A percentile compares a stretch with the other conserved stretches of the same genome.
These are phyloP conservation scores for Dreissena polymorpha DNA, from an alignment of 1,140 invertebrate species.

Conservation along the genomic window DNA sequence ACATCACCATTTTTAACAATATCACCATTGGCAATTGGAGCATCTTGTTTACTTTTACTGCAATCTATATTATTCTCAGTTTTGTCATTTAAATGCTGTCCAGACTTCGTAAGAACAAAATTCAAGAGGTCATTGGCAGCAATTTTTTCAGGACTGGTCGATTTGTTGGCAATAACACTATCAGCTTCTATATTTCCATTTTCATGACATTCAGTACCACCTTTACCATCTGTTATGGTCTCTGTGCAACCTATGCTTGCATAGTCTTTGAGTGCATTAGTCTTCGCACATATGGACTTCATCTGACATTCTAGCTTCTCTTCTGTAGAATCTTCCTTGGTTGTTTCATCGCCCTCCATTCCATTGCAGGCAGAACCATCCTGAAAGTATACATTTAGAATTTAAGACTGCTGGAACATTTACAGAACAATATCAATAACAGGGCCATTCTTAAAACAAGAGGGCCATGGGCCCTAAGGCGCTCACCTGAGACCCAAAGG, in stretches of 20 bases:
- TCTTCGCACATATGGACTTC: not conserved
- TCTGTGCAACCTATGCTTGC: not conserved
- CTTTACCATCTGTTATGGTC: not conserved
- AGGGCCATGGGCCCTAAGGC: too few species aligned
- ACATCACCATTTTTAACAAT: too few species aligned
- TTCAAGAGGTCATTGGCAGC: not conserved
- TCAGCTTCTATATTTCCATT: not conserved
- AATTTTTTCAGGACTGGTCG: not conserved
- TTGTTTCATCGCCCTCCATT: not conserved
- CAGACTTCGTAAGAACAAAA: not conserved
- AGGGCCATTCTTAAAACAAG: too few species aligned
- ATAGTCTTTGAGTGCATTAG: not conserved
- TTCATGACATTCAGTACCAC: not conserved
- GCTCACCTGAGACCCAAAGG: too few species aligned
- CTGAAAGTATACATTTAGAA: too few species aligned
- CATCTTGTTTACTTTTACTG: too few species aligned
- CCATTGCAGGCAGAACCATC: slow-evolving; percentile 6
- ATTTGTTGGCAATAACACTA: not conserved
- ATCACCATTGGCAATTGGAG: too few species aligned
- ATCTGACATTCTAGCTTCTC: not conserved
- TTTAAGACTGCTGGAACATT: too few species aligned
- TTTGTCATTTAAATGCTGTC: not conserved
- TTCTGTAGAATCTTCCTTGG: not conserved
- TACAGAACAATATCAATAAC: too few species aligned
- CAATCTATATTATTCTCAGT: not conserved